A percentile compares a stretch with the other conserved stretches of the same genome.
These are phyloP conservation scores for Thymelicus sylvestris DNA, from an alignment of 2,888 invertebrate species.

Conservation along the genomic window DNA sequence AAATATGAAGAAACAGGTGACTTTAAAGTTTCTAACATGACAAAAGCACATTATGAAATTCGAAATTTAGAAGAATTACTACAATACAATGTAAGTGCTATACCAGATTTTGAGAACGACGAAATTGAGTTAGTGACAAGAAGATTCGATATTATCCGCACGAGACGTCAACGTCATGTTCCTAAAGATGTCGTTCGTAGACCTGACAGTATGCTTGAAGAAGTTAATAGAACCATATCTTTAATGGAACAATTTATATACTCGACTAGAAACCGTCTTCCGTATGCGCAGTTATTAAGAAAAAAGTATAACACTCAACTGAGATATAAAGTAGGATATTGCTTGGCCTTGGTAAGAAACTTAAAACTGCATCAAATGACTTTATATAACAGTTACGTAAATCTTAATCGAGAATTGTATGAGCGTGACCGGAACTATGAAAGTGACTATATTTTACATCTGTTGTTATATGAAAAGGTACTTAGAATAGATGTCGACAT, in stretches of 20 bases:
- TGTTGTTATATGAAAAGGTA: slow-evolving; percentile 54
- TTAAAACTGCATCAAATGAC: slow-evolving; percentile 51
- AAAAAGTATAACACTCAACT: slow-evolving; percentile 47
- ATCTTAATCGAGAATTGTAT: background rate
- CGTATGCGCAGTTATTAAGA: slow-evolving; percentile 50
- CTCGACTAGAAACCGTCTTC: slow-evolving; percentile 52
- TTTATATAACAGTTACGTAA: slow-evolving; percentile 41
- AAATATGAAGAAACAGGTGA: background rate
- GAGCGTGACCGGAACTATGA: background rate
- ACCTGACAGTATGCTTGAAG: background rate
- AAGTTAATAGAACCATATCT: slow-evolving; percentile 7
- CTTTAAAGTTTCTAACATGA: slow-evolving; percentile 3
- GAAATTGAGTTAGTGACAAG: slow-evolving; percentile 47
- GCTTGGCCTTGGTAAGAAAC: slow-evolving; percentile 48
- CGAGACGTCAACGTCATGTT: background rate
- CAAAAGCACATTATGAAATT: slow-evolving; percentile 9
- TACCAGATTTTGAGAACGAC: slow-evolving; percentile 46
- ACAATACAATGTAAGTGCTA: slow-evolving; percentile 19
- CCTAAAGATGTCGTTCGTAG: slow-evolving; percentile 21
- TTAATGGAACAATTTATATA: slow-evolving; percentile 59
- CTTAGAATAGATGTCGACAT: slow-evolving; percentile 51
- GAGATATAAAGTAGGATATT: slow-evolving; percentile 55
- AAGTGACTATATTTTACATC: slow-evolving; percentile 38
- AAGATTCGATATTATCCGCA: slow-evolving; percentile 46
- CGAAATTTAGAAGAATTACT: slow-evolving; percentile 43